Base-by-base conservation (phyloP, 2,113 vertebrate species). In the Sylvilagus bachmani region DNA sequence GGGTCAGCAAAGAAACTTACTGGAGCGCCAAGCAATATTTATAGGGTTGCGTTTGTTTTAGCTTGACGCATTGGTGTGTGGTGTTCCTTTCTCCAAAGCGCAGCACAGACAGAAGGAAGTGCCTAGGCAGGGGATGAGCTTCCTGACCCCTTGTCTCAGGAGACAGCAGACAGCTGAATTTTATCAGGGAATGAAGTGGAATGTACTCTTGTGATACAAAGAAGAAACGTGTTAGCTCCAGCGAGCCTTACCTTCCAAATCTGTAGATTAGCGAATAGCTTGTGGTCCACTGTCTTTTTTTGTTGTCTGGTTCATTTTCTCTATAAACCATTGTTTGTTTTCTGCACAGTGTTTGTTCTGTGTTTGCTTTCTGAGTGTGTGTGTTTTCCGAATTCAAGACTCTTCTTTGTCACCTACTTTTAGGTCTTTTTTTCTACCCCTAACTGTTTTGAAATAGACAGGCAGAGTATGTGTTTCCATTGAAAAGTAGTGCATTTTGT, bases 1-100 rank as follows among this genome's bases (percentile, higher is more conserved):
- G 90, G 98, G 98, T 99, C 98, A 98, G 97, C 93, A 98, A 98
- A 98, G 97, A 97, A 97, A 98, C 97, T 98, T 98, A 97, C 89
- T 97, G 98, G 97, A 98, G 97, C 95, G 97, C 97, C 97, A 97
- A 97, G 96, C 97, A 97, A 87, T 97, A 96, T 98, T 97, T 95
- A 89, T 94, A 95, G 97, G 86, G 86, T 71, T 94, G 33, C 90
- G 88, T 82, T 83, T 64, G 80, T 96, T 97, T 94, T 95, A 96
- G 95, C 92, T 97, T 95, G 85, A 89, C 19, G 81, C 91, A 69
- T 69, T 96, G 75, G 96, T 96, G 90, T 96, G 10, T 11, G 0
- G 6, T 95, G 61, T 67, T 12, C 1, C 97, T 96, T 61, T 86
- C 83, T 44, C 81, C 73, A 92, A 96, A 94, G 82, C 84, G 21